phyloP scores from a whole-genome alignment of 2,113 vertebrate genomes.

The Chionomys nivalis region DNA sequence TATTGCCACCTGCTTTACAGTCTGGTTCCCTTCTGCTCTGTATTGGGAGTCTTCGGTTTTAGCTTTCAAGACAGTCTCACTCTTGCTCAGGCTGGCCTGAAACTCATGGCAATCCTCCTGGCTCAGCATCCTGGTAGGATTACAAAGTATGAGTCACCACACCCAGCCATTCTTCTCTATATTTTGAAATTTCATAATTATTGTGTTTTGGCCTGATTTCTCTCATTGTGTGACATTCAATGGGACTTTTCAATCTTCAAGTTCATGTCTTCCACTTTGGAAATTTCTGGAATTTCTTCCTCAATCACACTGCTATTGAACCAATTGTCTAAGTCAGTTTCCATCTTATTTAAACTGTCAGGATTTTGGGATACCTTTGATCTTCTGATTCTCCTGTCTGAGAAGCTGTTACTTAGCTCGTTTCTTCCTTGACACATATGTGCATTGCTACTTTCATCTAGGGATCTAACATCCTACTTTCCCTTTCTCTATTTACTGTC shows the following conservation, averaged over 20 bases:
- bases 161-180: not conserved
- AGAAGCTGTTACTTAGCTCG: not conserved
- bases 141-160: not conserved
- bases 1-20: not conserved
- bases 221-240: not conserved
- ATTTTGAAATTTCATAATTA: slow-evolving; percentile 19
- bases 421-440: not conserved
- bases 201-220: not conserved
- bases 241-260: not conserved
- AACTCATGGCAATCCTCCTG: not conserved
- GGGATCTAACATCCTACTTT: no score
- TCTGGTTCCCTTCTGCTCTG: not conserved
- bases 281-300: not conserved
- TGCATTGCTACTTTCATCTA: no score
- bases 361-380: not conserved
- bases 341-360: not conserved
- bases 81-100: not conserved
- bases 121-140: not conserved
- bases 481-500: no score
- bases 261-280: not conserved
- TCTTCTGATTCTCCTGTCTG: not conserved
- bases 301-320: not conserved
- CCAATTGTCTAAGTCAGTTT: not conserved
- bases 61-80: not conserved
- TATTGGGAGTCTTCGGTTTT: not conserved